These are phyloP conservation scores for Passer montanus DNA, from an alignment of 2,113 vertebrate genomes.

Conservation along the genomic window DNA sequence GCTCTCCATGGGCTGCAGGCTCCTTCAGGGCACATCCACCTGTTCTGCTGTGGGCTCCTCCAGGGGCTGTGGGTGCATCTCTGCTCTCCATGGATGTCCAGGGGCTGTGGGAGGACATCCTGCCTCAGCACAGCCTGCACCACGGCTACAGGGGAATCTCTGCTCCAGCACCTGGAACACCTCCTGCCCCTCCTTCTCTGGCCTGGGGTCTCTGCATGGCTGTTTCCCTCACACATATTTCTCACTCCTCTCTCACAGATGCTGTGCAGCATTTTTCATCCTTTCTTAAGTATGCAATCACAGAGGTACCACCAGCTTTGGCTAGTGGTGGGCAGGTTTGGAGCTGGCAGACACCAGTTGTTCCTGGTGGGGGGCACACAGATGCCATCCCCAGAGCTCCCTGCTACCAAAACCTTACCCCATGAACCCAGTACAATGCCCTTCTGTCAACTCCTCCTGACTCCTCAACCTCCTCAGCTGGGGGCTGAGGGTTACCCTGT, in stretches of 20 bases:
- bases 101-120: neutral
- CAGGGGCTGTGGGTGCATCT: neutral
- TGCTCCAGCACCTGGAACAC: neutral
- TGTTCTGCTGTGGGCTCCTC: neutral
- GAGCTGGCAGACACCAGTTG: neutral
- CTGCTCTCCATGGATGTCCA: neutral
- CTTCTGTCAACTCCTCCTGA: neutral
- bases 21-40: neutral
- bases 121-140: neutral
- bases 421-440: neutral
- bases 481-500: neutral
- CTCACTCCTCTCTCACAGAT: neutral
- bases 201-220: neutral
- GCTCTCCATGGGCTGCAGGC: neutral
- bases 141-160: neutral
- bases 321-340: neutral
- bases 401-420: neutral
- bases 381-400: neutral
- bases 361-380: neutral
- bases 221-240: neutral
- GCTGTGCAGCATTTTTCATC: neutral
- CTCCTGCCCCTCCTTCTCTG: neutral
- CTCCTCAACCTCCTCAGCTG: no score
- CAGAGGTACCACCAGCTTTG: neutral
- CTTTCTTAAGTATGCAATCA: neutral